Conservation (phyloP, 2,797 vertebrate genomes). For the Glossophaga mutica region DNA sequence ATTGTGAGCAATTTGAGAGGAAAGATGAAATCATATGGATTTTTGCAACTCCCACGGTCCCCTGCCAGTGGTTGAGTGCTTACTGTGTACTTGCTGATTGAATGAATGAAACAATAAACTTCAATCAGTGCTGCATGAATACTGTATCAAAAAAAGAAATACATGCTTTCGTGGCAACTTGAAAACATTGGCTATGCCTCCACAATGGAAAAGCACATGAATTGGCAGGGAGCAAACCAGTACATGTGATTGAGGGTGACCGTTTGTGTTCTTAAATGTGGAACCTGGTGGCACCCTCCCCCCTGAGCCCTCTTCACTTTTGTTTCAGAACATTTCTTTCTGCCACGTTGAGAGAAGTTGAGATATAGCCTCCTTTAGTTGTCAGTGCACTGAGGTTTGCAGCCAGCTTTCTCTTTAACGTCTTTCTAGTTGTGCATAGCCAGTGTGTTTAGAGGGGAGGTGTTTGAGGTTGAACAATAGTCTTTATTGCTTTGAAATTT, state of each 20-base stretch:
- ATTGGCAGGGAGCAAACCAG: slow-evolving; percentile 10
- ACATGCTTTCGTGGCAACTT: not conserved
- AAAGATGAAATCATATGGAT: not conserved
- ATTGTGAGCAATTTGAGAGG: not conserved
- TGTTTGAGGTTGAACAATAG: not conserved
- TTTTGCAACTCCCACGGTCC: not conserved
- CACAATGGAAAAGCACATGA: not conserved
- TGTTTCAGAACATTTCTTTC: slow-evolving; percentile 48
- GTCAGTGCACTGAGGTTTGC: not conserved
- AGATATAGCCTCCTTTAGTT: not conserved
- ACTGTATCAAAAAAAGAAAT: not conserved
- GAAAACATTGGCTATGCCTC: not conserved
- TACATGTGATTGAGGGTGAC: slow-evolving; percentile 2
- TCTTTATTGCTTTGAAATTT: not conserved
- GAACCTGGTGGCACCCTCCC: not conserved
- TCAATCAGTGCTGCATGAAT: not conserved
- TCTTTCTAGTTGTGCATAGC: not conserved
- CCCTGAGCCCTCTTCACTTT: slow-evolving; percentile 5
- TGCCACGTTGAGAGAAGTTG: slow-evolving; percentile 14
- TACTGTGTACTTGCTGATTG: not conserved
- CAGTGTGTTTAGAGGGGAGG: not conserved
- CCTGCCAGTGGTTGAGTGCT: not conserved
- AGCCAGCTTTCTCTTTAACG: not conserved
- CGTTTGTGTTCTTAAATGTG: slow-evolving; percentile 5
- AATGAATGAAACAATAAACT: slow-evolving; percentile 37